A percentile compares a stretch with the other conserved stretches of the same genome.
Conservation (phyloP, 2,113 vertebrate species). For the Acanthochromis polyacanthus region DNA sequence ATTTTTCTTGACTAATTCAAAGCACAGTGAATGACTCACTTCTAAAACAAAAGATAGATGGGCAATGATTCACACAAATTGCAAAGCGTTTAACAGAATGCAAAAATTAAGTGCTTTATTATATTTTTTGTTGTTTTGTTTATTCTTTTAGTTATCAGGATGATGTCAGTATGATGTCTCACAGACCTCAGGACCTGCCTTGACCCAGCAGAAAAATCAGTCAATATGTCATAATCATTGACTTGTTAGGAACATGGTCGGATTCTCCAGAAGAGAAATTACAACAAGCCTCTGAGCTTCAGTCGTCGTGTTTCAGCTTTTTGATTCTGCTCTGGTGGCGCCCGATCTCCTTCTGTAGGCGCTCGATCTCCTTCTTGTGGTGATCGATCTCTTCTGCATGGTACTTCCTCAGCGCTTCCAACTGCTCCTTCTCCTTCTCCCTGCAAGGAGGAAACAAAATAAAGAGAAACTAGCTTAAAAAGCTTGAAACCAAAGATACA, state of each 20-base stretch:
- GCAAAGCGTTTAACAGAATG: background rate
- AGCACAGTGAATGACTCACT: background rate
- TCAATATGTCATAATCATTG: conserved; percentile 15
- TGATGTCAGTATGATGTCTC: background rate
- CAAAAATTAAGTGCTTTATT: conserved; percentile 59
- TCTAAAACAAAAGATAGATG: background rate
- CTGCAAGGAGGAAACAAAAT: conserved; percentile 73
- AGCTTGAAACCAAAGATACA: background rate
- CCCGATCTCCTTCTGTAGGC: conserved; percentile 92
- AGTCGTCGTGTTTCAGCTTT: conserved; percentile 86
- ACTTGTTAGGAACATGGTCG: background rate
- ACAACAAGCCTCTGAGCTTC: conserved; percentile 40
- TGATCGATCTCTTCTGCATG: conserved; percentile 92
- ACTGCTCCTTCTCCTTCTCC: conserved; percentile 89
- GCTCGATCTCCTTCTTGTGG: conserved; percentile 92
- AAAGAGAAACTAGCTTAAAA: background rate
- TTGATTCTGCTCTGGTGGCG: conserved; percentile 92
- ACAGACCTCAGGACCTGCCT: conserved; percentile 19
- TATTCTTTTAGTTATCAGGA: background rate
- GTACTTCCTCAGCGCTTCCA: conserved; percentile 87
- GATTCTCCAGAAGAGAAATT: conserved; percentile 4
- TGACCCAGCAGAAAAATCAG: conserved; percentile 25
- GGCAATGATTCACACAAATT: conserved; percentile 4
- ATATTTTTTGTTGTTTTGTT: conserved; percentile 4
- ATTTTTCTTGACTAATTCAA: background rate